Evolutionary conservation across 2,888 invertebrate species (phyloP).

Genomic region (Oconnorella tubifera): DNA sequence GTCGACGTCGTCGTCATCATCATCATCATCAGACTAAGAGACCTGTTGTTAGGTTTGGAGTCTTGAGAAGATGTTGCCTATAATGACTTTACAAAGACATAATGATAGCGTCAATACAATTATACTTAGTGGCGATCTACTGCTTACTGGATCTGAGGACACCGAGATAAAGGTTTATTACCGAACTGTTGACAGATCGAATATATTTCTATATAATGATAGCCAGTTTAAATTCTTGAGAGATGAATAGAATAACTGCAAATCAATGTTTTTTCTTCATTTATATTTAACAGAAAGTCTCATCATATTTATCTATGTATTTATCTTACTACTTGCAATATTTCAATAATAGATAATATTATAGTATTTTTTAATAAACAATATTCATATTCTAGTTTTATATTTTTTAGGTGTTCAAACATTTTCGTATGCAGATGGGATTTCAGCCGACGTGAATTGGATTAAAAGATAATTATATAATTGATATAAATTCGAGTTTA

Average conservation of each 20-base stretch:
- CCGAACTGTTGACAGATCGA: neutral
- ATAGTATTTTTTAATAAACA: neutral
- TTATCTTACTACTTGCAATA: neutral
- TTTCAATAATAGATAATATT: neutral
- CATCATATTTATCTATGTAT: no score
- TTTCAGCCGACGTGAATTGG: constrained; percentile 31
- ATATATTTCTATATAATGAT: no score
- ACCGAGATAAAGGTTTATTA: constrained; percentile 50
- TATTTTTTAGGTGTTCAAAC: constrained; percentile 39
- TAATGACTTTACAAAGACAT: constrained; percentile 47
- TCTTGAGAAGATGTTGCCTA: constrained; percentile 50
- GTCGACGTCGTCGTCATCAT: no score
- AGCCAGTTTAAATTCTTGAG: no score
- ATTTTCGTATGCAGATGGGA: constrained; percentile 46
- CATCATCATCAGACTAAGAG: no score
- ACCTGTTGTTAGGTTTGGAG: constrained; percentile 51
- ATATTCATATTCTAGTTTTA: constrained; percentile 12
- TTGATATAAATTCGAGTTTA: no score
- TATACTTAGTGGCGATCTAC: constrained; percentile 42
- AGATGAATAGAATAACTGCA: no score
- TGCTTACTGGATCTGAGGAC: constrained; percentile 49
- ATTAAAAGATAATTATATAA: neutral
- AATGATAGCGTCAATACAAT: constrained; percentile 47
- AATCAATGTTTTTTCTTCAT: constrained; percentile 6
- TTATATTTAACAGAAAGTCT: no score